These are phyloP conservation scores for Aporrectodea caliginosa DNA, from an alignment of 1,140 invertebrate species.

Conservation along the genomic window DNA sequence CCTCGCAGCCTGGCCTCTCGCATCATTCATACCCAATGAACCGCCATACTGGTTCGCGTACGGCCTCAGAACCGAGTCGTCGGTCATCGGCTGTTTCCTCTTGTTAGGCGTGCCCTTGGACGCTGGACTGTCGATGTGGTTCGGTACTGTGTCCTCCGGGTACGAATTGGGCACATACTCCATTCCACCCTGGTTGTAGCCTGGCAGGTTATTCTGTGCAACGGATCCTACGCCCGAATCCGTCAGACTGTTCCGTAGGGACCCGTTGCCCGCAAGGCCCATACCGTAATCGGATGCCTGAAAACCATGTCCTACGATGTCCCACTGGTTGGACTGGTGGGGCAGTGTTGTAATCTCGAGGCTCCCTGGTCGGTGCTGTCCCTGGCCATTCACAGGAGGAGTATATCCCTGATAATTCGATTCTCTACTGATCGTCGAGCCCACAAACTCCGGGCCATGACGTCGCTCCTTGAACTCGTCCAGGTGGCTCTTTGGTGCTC, in stretches of 20 bases:
- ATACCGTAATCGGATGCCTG: not conserved
- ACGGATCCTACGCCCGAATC: not conserved
- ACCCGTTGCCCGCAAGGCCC: not conserved
- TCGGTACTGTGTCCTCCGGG: too few relatives aligned
- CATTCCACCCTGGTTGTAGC: too few relatives aligned
- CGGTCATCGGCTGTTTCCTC: too few relatives aligned
- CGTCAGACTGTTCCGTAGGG: not conserved
- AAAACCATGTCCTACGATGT: not conserved
- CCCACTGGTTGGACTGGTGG: conserved; percentile 36
- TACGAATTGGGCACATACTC: too few relatives aligned
- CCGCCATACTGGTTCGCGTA: too few relatives aligned
- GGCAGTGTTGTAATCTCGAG: conserved; percentile 62
- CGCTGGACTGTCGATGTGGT: too few relatives aligned
- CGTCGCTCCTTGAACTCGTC: conserved; percentile 19
- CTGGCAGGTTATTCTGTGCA: not conserved
- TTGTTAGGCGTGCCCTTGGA: too few relatives aligned
- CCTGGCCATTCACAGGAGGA: not conserved
- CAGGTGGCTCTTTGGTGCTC: conserved; percentile 19
- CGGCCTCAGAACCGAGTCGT: too few relatives aligned
- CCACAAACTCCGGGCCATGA: conserved; percentile 23
- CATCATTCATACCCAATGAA: too few relatives aligned
- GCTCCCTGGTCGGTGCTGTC: conserved; percentile 70
- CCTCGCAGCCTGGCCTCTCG: not conserved
- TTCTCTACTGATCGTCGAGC: not conserved
- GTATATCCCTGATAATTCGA: not conserved